Evolutionary conservation across 2,888 invertebrate species (phyloP), one percentile per base, ranked within the genome.

Genomic region (Poecilus cupreus): DNA sequence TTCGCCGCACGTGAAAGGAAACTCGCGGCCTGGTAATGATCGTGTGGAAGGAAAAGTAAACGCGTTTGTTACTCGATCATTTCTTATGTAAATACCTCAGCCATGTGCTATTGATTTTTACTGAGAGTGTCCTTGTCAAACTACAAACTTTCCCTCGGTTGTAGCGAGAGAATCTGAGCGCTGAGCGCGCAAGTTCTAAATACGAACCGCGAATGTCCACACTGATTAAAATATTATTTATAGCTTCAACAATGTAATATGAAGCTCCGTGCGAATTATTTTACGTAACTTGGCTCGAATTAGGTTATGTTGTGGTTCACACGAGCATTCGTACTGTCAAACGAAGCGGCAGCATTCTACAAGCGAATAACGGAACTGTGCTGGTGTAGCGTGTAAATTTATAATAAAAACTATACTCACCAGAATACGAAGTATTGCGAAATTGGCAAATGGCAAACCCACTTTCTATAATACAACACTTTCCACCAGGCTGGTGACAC

Each of bases 401-500:
- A 72, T 70, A 72, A 13, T 51, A 43, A 80, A 54, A 37, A 75
- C 49, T 82, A 82, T 70, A 86, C 88, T 88, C 83, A 88, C 88
- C 88, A 85, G 87, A 86, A 86, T 83, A 83, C 79, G 85, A 85
- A 84, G 85, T 84, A 86, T 87, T 87, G 88, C 87, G 86, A 87
- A 88, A 88, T 85, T 86, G 86, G 85, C 85, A 85, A 87, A 86
- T 85, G 85, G 86, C 87, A 87, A 88, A 88, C 86, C 88, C 88
- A 88, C 88, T 88, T 89, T 88, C 88, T 89, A 88, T 84, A 85
- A 86, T 86, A 86, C 88, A 88, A 87, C 88, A 87, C 88, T 87
- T 88, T 85, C 84, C 85, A 87, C 86, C 83, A 82, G 84, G 83
- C 84, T 86, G 86, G 85, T 83, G 83, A 86, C 88, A 88, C 88